phyloP scores from a whole-genome alignment of 2,888 invertebrate genomes.

The Pseudococcus jackbeardsleyi region DNA sequence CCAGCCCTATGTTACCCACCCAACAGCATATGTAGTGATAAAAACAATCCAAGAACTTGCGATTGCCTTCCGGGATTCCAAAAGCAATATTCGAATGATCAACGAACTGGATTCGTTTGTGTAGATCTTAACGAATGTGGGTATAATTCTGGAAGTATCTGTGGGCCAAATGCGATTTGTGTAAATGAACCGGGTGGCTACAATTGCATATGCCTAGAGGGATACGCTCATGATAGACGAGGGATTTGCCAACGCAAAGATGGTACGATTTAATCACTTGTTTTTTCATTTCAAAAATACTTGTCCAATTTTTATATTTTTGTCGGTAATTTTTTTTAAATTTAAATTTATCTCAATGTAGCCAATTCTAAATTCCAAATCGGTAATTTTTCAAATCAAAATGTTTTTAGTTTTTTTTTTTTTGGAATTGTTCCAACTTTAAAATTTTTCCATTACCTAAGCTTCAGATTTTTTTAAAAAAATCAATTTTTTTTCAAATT shows the following conservation, averaged over 20 bases:
- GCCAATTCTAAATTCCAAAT: too few species aligned
- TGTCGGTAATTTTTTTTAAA: too few species aligned
- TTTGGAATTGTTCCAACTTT: too few species aligned
- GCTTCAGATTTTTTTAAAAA: too few species aligned
- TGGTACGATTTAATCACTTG: background rate
- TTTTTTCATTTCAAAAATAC: too few species aligned
- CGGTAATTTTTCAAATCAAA: too few species aligned
- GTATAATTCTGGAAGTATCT: constrained; percentile 69
- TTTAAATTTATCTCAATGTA: too few species aligned
- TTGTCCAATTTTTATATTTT: too few species aligned
- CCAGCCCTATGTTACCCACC: constrained; percentile 47
- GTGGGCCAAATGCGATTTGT: constrained; percentile 76
- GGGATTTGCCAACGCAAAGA: constrained; percentile 5
- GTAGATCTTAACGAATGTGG: constrained; percentile 68
- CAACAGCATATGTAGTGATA: constrained; percentile 57
- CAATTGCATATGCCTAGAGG: constrained; percentile 72
- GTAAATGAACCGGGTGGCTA: constrained; percentile 68
- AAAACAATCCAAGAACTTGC: constrained; percentile 66
- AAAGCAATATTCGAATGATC: constrained; percentile 64
- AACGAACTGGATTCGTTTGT: constrained; percentile 66
- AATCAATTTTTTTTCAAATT: too few species aligned
- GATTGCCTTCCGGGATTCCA: constrained; percentile 66
- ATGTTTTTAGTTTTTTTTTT: too few species aligned
- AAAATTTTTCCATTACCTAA: too few species aligned
- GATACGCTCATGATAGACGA: constrained; percentile 72